These are phyloP conservation scores for Drosophila seclusa DNA, from an alignment of 2,888 invertebrate genomes.

Conservation along the genomic window DNA sequence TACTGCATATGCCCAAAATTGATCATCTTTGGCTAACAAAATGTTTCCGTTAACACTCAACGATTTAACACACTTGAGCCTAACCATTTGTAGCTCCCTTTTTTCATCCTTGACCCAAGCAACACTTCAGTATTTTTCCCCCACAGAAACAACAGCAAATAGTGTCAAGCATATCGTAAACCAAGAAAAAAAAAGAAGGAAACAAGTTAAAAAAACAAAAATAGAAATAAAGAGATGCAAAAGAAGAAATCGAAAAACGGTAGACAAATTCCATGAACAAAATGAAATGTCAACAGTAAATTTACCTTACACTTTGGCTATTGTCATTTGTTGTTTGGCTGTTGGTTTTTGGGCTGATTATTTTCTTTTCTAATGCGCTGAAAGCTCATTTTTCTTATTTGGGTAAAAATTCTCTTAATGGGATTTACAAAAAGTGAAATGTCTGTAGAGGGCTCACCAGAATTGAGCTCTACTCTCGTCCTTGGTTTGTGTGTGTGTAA, in stretches of 20 bases:
- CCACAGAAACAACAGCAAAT: constrained; percentile 32
- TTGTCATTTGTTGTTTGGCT: constrained; percentile 54
- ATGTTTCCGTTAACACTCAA: constrained; percentile 42
- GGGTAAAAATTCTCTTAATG: constrained; percentile 76
- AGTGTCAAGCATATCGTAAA: constrained; percentile 40
- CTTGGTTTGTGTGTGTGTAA: constrained; percentile 53
- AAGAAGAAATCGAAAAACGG: constrained; percentile 40
- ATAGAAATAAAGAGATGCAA: constrained; percentile 10
- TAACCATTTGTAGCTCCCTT: constrained; percentile 36
- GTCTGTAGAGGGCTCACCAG: constrained; percentile 54
- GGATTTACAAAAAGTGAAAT: constrained; percentile 68
- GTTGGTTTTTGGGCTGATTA: constrained; percentile 66
- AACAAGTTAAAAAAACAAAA: constrained; percentile 24
- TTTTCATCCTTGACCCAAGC: constrained; percentile 58
- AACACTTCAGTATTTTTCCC: constrained; percentile 57
- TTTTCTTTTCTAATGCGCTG: constrained; percentile 77
- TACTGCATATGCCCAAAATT: neutral
- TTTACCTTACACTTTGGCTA: constrained; percentile 72
- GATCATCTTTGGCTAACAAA: constrained; percentile 31
- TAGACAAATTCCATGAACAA: constrained; percentile 75
- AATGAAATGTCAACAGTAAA: constrained; percentile 80
- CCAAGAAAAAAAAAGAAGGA: constrained; percentile 8
- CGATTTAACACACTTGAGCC: constrained; percentile 30
- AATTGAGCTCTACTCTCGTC: constrained; percentile 24
- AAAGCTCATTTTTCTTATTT: constrained; percentile 80